Conservation (phyloP, 2,113 vertebrate species). For the Syrmaticus mikado region DNA sequence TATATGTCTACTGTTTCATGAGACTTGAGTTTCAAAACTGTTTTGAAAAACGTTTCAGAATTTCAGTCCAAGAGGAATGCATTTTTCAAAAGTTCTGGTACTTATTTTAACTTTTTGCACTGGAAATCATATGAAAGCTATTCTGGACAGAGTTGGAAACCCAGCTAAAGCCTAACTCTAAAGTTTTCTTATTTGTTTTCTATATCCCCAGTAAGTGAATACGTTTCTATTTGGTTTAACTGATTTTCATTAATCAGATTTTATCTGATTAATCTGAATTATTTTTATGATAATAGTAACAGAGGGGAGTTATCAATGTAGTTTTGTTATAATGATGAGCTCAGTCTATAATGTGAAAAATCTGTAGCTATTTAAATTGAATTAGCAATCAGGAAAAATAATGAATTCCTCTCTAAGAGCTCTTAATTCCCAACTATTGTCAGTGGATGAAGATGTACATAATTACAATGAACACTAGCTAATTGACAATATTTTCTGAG, state of each 20-base stretch:
- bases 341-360: neutral
- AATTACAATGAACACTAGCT: neutral
- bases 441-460: neutral
- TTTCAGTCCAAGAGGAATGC: neutral
- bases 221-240: neutral
- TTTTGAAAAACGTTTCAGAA: slow-evolving; percentile 4
- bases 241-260: neutral
- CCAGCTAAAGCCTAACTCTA: neutral
- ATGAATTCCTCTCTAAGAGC: neutral
- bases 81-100: slow-evolving; percentile 5
- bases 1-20: neutral
- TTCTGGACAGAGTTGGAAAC: neutral
- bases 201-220: neutral
- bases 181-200: neutral
- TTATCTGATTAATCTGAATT: neutral
- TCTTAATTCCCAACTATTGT: neutral
- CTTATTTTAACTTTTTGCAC: neutral
- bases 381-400: neutral
- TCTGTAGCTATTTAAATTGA: neutral
- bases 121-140: neutral
- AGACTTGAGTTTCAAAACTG: neutral
- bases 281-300: neutral
- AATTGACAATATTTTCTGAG: neutral
- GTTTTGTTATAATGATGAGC: neutral
- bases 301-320: neutral